Evolutionary conservation across 2,113 vertebrate genomes (phyloP).

Genomic region (Tyrannus savana): DNA sequence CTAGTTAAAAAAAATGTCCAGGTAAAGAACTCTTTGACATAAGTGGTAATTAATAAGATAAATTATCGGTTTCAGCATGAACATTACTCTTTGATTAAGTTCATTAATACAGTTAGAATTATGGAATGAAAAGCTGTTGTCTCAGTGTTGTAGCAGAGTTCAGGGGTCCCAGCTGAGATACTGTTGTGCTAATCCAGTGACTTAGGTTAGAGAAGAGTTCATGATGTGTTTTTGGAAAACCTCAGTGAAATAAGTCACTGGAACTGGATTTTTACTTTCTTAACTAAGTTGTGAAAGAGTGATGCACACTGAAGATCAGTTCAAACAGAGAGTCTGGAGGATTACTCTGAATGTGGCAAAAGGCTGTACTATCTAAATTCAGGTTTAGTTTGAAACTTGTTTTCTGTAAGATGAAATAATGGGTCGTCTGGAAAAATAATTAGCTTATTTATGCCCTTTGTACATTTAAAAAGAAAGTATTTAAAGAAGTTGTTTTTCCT

Average conservation of each 20-base stretch:
- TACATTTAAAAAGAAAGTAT: background rate
- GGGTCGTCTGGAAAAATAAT: background rate
- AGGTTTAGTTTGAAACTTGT: background rate
- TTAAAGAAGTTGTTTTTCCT: background rate
- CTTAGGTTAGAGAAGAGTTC: background rate
- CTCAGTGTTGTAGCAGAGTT: background rate
- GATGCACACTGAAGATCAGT: background rate
- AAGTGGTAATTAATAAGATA: background rate
- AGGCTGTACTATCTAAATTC: background rate
- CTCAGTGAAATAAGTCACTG: background rate
- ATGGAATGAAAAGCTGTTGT: background rate
- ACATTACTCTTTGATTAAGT: background rate
- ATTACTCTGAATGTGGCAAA: background rate
- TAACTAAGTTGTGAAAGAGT: background rate
- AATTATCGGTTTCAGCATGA: background rate
- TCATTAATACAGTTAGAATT: background rate
- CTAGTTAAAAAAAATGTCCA: background rate
- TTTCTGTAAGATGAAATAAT: background rate
- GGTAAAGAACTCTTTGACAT: background rate
- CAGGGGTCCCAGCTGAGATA: background rate
- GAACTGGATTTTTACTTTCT: background rate
- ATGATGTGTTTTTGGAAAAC: background rate
- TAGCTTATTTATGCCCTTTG: background rate
- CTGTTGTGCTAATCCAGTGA: background rate
- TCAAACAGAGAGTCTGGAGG: background rate